Evolutionary conservation across 2,113 vertebrate genomes (phyloP).

Genomic region (Rhizomys pruinosus): DNA sequence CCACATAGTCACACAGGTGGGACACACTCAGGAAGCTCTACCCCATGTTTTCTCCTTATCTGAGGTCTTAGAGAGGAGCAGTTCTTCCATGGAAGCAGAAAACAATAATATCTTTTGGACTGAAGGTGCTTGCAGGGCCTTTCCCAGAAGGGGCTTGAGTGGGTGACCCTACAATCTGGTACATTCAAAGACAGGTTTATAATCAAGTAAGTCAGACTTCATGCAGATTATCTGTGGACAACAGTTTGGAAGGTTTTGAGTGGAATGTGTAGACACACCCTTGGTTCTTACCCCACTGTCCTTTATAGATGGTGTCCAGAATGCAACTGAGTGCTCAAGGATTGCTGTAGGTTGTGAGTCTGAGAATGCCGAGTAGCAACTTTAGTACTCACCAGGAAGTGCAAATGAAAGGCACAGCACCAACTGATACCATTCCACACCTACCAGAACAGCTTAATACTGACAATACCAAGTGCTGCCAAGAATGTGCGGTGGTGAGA

Average conservation of each 20-base stretch:
- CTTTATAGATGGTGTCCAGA: not conserved
- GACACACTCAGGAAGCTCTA: not conserved
- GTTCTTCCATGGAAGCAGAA: not conserved
- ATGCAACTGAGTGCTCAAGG: not conserved
- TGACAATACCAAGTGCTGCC: not conserved
- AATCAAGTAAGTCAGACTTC: not conserved
- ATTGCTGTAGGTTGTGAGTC: not conserved
- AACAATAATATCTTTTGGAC: not conserved
- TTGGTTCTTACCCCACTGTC: not conserved
- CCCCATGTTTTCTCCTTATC: not conserved
- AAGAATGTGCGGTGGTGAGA: not conserved
- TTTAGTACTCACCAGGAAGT: not conserved
- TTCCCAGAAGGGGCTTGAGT: not conserved
- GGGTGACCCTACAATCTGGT: too few species aligned
- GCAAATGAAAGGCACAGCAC: not conserved
- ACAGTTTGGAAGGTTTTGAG: not conserved
- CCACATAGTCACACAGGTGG: not conserved
- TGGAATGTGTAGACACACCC: rapidly evolving
- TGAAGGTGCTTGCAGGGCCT: not conserved
- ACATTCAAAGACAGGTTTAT: not conserved
- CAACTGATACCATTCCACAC: not conserved
- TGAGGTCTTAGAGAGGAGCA: not conserved
- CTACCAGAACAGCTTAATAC: not conserved
- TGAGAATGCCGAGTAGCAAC: not conserved
- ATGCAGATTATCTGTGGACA: not conserved